Conservation (phyloP, 2,113 vertebrate species). For the Dunckerocampus dactyliophorus region DNA sequence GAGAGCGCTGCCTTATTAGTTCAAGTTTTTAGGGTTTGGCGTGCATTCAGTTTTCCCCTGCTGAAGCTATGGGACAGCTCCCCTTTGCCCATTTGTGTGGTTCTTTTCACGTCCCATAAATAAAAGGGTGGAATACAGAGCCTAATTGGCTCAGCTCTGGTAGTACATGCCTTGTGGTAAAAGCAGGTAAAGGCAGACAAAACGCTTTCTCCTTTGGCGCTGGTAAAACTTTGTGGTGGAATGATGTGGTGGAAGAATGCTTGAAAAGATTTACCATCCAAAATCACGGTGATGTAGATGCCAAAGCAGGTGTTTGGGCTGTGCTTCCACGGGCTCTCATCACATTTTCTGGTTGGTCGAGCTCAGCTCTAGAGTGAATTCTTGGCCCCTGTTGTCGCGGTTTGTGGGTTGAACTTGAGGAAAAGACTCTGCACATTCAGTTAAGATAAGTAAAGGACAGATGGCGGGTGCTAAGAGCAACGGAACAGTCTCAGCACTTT, state of each 20-base stretch:
- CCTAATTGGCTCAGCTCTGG: conserved; percentile 22
- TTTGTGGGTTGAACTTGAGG: conserved; percentile 32
- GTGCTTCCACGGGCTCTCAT: conserved; percentile 49
- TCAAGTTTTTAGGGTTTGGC: conserved; percentile 58
- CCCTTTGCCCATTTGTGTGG: conserved; percentile 54
- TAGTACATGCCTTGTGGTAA: conserved; percentile 49
- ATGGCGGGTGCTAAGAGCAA: not conserved
- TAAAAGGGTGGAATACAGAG: conserved; percentile 38
- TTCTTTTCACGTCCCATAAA: conserved; percentile 61
- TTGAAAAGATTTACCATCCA: conserved; percentile 20
- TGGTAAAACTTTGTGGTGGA: conserved; percentile 44
- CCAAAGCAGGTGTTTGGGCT: conserved; percentile 64
- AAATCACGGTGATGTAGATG: conserved; percentile 9
- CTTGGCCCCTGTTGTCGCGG: conserved; percentile 31
- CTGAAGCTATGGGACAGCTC: conserved; percentile 50
- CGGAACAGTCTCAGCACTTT: conserved; percentile 51
- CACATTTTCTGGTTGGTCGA: conserved; percentile 47
- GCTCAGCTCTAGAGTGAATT: conserved; percentile 48
- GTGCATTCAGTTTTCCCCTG: conserved; percentile 59
- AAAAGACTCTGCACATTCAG: conserved; percentile 32
- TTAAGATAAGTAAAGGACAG: conserved; percentile 36
- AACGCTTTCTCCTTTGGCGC: conserved; percentile 16
- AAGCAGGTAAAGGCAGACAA: conserved; percentile 42
- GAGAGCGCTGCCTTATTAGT: conserved; percentile 46
- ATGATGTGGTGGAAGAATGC: conserved; percentile 35